phyloP scores from a whole-genome alignment of 37 sponge, comb jelly and placozoan genomes.

The Oopsacas minuta region DNA sequence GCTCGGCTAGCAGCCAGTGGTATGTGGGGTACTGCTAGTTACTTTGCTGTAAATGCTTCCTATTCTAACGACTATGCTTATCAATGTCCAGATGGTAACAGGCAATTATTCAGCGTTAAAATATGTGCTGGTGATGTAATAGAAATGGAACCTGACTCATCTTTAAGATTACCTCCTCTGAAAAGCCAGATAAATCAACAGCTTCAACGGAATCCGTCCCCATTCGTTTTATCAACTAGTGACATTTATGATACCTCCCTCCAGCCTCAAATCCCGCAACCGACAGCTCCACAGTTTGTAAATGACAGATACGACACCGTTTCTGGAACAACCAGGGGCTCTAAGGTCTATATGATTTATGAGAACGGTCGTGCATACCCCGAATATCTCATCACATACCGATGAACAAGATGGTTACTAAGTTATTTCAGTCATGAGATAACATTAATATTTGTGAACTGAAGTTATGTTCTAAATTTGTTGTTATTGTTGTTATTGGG shows the following conservation, averaged over 20 bases:
- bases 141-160: constrained; percentile 21
- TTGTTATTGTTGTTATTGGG: neutral
- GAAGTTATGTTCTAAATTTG: too few species aligned
- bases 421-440: neutral
- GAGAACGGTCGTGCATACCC: constrained; percentile 71
- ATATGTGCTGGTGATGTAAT: constrained; percentile 58
- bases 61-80: constrained; percentile 58
- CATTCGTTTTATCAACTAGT: neutral
- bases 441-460: too few species aligned
- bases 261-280: neutral
- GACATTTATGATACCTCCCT: neutral
- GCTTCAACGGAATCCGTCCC: too few species aligned
- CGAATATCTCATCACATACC: constrained; percentile 59
- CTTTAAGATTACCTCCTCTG: constrained; percentile 52
- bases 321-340: constrained; percentile 45
- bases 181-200: constrained; percentile 19
- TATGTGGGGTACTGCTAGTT: constrained; percentile 72
- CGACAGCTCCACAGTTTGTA: constrained; percentile 26
- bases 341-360: constrained; percentile 60
- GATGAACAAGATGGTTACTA: neutral
- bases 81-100: constrained; percentile 15
- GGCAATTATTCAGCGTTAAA: constrained; percentile 51
- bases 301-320: constrained; percentile 61
- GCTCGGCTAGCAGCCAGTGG: constrained; percentile 46
- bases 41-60: constrained; percentile 79